Evolutionary conservation across 1,140 invertebrate genomes (phyloP).

Genomic region (Drosophila pseudoananassae): DNA sequence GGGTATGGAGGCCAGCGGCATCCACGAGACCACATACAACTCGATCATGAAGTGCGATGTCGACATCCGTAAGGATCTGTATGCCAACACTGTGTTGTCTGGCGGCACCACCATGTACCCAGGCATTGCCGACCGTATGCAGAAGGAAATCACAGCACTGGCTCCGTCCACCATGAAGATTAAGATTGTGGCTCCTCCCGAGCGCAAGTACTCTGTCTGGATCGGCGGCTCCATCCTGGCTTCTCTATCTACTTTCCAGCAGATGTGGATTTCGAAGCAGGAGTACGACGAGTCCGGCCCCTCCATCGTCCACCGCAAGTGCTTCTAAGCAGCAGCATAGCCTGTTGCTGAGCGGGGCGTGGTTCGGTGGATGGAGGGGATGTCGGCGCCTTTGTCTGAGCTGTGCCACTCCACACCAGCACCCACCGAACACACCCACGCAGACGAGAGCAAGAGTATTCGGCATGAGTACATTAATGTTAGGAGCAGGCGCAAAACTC

Average conservation of each 20-base stretch:
- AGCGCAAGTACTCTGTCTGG: constrained; percentile 96
- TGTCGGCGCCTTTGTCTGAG: constrained; percentile 86
- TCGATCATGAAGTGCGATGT: constrained; percentile 98
- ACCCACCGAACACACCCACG: constrained; percentile 6
- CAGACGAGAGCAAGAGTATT: constrained; percentile 28
- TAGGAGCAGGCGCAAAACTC: constrained; percentile 9
- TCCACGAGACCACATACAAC: constrained; percentile 96
- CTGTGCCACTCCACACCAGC: constrained; percentile 65
- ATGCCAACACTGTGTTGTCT: constrained; percentile 95
- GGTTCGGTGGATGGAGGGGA: constrained; percentile 12
- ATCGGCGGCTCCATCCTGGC: constrained; percentile 95
- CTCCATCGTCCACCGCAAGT: constrained; percentile 96
- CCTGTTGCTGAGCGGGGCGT: constrained; percentile 58
- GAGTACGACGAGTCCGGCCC: constrained; percentile 97
- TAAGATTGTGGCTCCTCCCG: constrained; percentile 96
- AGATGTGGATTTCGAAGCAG: constrained; percentile 98
- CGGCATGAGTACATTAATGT: constrained; percentile 39
- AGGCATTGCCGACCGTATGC: constrained; percentile 93
- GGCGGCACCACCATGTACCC: constrained; percentile 92
- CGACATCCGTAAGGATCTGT: constrained; percentile 95
- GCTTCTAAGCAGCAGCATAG: constrained; percentile 90
- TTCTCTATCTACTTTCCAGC: constrained; percentile 95
- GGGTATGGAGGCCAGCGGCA: constrained; percentile 95
- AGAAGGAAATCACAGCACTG: constrained; percentile 94
- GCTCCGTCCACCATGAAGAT: constrained; percentile 96